Conservation (phyloP, 53 echinoderm and acorn worm species). For the Patiria pectinifera region DNA sequence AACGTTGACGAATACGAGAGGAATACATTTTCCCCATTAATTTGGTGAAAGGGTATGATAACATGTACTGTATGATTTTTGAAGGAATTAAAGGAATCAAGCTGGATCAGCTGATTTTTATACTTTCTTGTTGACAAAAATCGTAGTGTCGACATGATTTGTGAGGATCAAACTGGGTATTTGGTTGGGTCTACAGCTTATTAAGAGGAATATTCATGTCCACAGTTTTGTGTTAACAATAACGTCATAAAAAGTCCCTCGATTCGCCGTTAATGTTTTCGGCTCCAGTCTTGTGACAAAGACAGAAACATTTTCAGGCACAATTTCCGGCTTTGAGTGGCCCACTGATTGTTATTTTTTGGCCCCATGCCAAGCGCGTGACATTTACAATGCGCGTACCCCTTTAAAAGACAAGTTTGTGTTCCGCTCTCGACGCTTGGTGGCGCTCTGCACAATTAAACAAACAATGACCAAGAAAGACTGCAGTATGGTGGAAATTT, state of each 20-base stretch:
- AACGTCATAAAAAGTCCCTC: background rate
- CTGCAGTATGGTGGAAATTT: conserved; percentile 33
- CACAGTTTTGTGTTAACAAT: background rate
- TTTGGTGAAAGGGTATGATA: too few species aligned
- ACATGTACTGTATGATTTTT: too few species aligned
- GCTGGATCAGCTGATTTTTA: too few species aligned
- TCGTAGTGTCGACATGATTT: too few species aligned
- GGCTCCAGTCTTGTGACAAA: too few species aligned
- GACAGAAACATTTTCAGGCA: background rate
- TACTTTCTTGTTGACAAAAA: too few species aligned
- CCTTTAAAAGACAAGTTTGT: background rate
- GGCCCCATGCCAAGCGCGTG: background rate
- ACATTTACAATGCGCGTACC: background rate
- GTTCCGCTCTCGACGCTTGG: background rate
- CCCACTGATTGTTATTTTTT: background rate
- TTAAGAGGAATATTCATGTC: background rate
- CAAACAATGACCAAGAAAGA: background rate
- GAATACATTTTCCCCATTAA: too few species aligned
- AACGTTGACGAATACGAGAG: too few species aligned
- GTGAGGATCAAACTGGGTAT: too few species aligned
- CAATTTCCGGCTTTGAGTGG: background rate
- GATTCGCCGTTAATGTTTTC: background rate
- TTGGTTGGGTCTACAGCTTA: background rate
- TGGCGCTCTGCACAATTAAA: conserved; percentile 1
- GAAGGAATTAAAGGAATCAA: too few species aligned